Base-by-base conservation (phyloP, 2,797 vertebrate genomes). In the Rhinichthys osculus region DNA sequence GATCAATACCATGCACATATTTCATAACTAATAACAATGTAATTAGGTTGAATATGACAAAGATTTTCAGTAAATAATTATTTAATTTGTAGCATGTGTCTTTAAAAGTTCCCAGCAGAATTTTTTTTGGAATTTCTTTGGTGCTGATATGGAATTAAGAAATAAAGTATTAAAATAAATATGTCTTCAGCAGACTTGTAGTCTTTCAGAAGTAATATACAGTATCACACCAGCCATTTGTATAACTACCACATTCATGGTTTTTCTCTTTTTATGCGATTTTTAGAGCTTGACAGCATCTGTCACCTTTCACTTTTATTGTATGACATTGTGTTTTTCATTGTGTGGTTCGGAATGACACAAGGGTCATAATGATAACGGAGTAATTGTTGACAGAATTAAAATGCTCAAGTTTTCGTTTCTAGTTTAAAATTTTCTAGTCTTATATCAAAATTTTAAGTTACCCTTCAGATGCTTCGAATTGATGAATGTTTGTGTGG, bases 11-110 rank as follows among this genome's bases (percentile, higher is more conserved):
- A 30, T 9, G 6, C 40, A 14, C 69, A 27, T 44, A 27, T 72
- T 27, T 47, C 11, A 4, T 30, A 17, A 47, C 42, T 16, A 47
- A 3, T 73, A 17, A 50, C 71, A 27, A 50, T 50, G 44, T 30
- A 42, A 72, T 35, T 10, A 50, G 42, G 50, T 73, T 73, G 27
- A 74, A 74, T 52, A 17, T 73, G 52, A 54, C 52, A 62, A 59
- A 13, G 2, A 7, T 33, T 33, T 50, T 52, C 27, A 52, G 30
- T 13, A 35, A 35, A 54, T 52, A 35, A 21, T 54, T 3, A 35
- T 52, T 23, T 54, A 3, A 52, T 52, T 74, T 76, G 47, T 52
- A 21, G 21, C 47, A 35, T 33, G 17, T 35, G 47, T 35, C 17
- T 76, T 76, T 33, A 13, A 21, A 35, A 52, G 9, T 13, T 33